These are phyloP conservation scores for Peromyscus nudipes DNA, from an alignment of 2,797 vertebrate genomes.

Conservation along the genomic window DNA sequence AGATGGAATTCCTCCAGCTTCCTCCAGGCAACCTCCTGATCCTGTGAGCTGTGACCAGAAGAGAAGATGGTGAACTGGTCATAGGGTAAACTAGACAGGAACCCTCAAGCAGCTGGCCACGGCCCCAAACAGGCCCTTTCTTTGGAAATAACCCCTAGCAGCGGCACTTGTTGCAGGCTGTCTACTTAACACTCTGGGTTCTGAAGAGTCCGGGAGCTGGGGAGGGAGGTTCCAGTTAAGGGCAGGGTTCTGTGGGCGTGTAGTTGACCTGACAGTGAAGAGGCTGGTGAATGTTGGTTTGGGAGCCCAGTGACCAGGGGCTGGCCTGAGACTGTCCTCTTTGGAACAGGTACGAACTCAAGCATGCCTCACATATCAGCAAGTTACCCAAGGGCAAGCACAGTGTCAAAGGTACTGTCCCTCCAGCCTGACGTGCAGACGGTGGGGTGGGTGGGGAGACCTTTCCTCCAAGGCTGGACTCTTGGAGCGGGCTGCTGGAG, in stretches of 20 bases:
- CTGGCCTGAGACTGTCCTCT: constrained; percentile 59
- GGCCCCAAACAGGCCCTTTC: background rate
- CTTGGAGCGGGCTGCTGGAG: background rate
- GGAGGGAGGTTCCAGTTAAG: background rate
- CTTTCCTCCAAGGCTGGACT: background rate
- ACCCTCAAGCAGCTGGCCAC: fast-evolving
- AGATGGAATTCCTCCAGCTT: background rate
- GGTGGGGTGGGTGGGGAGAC: too few species aligned
- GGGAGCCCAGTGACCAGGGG: background rate
- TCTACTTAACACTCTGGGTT: background rate
- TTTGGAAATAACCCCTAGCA: background rate
- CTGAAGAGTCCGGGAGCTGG: background rate
- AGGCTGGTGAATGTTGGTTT: background rate
- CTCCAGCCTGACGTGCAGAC: background rate
- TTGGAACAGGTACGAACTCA: constrained; percentile 94
- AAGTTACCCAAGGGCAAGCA: constrained; percentile 99
- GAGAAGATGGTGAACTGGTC: background rate
- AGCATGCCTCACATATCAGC: constrained; percentile 96
- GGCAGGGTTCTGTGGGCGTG: background rate
- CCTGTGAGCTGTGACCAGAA: background rate
- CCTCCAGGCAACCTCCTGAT: background rate
- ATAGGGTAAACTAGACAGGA: background rate
- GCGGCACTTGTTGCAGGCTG: fast-evolving
- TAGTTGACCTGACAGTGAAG: background rate
- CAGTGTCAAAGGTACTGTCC: constrained; percentile 96